Conservation (phyloP, 2,797 vertebrate species). For the Cygnus olor region DNA sequence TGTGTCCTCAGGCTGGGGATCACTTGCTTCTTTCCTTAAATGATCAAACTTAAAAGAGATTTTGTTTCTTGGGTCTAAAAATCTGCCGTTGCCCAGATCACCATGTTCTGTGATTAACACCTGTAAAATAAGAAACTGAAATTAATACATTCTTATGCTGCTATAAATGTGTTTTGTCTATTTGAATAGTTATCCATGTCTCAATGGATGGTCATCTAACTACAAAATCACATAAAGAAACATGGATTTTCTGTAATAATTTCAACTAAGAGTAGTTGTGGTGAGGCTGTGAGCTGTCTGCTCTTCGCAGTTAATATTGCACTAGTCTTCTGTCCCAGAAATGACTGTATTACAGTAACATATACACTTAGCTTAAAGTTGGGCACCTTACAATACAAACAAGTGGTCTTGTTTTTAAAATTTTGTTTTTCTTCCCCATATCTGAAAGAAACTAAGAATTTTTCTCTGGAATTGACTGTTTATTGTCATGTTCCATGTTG, state of each 20-base stretch:
- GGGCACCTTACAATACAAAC: background rate
- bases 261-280: background rate
- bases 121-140: slow-evolving; percentile 72
- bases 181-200: background rate
- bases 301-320: background rate
- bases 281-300: background rate
- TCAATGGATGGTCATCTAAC: background rate
- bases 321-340: background rate
- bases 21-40: slow-evolving; percentile 92
- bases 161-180: background rate
- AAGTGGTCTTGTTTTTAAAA: background rate
- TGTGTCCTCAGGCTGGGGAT: slow-evolving; percentile 85
- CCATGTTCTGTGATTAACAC: slow-evolving; percentile 96
- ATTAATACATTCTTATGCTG: background rate
- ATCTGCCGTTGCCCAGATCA: slow-evolving; percentile 91
- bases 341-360: background rate
- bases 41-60: slow-evolving; percentile 96
- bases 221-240: background rate
- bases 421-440: background rate
- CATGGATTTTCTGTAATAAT: background rate
- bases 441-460: background rate
- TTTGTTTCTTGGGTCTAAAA: slow-evolving; percentile 93
- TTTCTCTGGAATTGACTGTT: background rate
- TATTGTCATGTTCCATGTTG: background rate
- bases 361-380: background rate